phyloP scores from a whole-genome alignment of 2,888 invertebrate genomes.

The Spisula solida region DNA sequence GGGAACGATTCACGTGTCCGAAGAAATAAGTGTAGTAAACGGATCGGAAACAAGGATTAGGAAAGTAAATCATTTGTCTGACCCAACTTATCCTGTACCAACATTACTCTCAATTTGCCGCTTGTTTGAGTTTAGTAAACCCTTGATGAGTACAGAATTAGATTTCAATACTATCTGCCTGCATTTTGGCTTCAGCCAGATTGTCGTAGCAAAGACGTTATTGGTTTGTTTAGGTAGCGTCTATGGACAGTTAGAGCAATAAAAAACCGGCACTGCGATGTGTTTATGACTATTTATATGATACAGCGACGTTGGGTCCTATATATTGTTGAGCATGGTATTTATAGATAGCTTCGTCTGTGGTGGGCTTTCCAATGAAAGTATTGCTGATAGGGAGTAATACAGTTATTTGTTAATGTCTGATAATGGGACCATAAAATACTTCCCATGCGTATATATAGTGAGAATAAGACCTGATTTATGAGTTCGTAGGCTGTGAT shows the following conservation, averaged over 20 bases:
- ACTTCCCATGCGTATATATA: neutral
- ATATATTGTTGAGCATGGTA: neutral
- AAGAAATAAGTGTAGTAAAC: neutral
- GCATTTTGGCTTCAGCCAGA: neutral
- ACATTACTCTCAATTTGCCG: neutral
- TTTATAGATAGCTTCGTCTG: neutral
- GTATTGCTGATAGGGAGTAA: neutral
- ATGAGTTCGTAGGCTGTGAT: neutral
- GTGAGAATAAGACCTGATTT: constrained; percentile 11
- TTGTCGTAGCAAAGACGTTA: neutral
- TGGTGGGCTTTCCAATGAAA: neutral
- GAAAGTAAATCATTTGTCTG: neutral
- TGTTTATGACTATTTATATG: neutral
- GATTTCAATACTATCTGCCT: constrained; percentile 5
- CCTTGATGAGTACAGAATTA: neutral
- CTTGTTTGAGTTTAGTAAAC: constrained; percentile 14
- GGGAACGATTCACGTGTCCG: neutral
- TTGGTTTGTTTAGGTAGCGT: neutral
- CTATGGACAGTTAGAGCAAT: neutral
- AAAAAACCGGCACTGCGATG: neutral
- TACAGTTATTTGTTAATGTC: neutral
- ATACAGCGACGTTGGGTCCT: neutral
- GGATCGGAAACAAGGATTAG: neutral
- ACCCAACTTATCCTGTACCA: neutral
- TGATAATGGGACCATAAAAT: neutral